Conservation (phyloP, 1,140 invertebrate species). For the Lepidurus packardi region DNA sequence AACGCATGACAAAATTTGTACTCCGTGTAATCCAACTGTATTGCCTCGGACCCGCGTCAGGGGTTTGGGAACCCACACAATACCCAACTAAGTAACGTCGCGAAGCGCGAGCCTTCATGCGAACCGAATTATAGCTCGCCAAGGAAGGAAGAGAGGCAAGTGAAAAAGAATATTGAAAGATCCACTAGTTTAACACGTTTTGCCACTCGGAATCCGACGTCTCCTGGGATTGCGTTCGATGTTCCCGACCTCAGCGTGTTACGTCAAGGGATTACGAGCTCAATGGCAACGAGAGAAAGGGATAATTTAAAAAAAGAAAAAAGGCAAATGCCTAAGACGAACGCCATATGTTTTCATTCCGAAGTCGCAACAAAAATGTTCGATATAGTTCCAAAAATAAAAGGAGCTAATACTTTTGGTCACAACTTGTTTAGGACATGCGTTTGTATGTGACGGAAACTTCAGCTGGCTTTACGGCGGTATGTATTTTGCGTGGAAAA, state of each 20-base stretch:
- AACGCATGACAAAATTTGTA: conserved; percentile 8
- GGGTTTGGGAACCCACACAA: background rate
- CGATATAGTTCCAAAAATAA: background rate
- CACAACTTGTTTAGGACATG: background rate
- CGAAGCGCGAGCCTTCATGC: no score
- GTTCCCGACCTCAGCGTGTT: background rate
- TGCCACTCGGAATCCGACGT: conserved; percentile 13
- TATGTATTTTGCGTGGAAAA: background rate
- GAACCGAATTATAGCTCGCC: no score
- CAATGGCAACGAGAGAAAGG: background rate
- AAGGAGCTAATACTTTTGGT: background rate
- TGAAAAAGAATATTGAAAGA: conserved; percentile 22
- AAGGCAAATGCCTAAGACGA: conserved; percentile 1
- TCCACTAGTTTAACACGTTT: background rate
- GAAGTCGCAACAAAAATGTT: background rate
- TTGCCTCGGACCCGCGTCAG: background rate
- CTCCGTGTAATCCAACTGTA: background rate
- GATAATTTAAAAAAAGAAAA: background rate
- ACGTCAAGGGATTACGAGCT: conserved; percentile 11
- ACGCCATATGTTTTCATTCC: background rate
- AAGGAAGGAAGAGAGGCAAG: background rate
- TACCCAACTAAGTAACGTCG: background rate
- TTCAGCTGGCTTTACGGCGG: background rate
- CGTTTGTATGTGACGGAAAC: no score
- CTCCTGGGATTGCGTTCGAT: background rate